Conservation (phyloP, 2,888 invertebrate genomes). For the Anarsia innoxiella region DNA sequence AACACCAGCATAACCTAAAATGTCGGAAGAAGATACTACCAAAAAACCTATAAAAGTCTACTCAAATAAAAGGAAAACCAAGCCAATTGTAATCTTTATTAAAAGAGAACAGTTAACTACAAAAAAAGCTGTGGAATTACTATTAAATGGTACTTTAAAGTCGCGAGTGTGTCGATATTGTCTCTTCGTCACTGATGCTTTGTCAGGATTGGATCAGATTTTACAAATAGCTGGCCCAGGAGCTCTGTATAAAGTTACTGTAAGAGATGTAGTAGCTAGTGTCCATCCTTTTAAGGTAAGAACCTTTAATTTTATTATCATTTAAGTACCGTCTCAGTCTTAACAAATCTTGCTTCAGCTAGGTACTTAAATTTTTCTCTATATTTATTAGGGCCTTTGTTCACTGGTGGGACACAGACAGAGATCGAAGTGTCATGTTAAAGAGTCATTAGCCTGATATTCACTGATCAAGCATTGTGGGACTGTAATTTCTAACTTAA, state of each 20-base stretch:
- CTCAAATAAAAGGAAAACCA: slow-evolving; percentile 3
- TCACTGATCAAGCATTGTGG: too few species aligned
- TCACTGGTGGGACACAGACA: too few species aligned
- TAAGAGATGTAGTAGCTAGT: slow-evolving; percentile 54
- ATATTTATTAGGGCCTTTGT: too few species aligned
- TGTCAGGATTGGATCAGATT: slow-evolving; percentile 51
- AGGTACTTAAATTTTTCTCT: too few species aligned
- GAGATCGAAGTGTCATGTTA: too few species aligned
- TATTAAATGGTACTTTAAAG: slow-evolving; percentile 46
- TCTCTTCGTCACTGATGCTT: slow-evolving; percentile 32
- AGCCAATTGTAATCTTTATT: slow-evolving; percentile 1
- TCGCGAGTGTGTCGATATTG: slow-evolving; percentile 56
- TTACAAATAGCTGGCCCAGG: slow-evolving; percentile 44
- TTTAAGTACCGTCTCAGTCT: too few species aligned
- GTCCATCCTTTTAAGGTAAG: slow-evolving; percentile 61
- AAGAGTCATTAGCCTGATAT: too few species aligned
- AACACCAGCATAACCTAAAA: slow-evolving; percentile 7
- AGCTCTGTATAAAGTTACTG: slow-evolving; percentile 45
- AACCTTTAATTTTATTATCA: background rate
- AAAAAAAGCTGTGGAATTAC: slow-evolving; percentile 46
- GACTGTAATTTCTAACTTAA: too few species aligned
- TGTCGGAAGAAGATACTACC: background rate
- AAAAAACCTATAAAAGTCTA: slow-evolving; percentile 6
- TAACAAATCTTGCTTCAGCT: too few species aligned
- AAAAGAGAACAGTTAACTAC: slow-evolving; percentile 34